Percentiles rank a stretch among this genome's conserved stretches.
These are phyloP conservation scores for Probosciger aterrimus DNA, from an alignment of 2,113 vertebrate genomes.

Conservation along the genomic window DNA sequence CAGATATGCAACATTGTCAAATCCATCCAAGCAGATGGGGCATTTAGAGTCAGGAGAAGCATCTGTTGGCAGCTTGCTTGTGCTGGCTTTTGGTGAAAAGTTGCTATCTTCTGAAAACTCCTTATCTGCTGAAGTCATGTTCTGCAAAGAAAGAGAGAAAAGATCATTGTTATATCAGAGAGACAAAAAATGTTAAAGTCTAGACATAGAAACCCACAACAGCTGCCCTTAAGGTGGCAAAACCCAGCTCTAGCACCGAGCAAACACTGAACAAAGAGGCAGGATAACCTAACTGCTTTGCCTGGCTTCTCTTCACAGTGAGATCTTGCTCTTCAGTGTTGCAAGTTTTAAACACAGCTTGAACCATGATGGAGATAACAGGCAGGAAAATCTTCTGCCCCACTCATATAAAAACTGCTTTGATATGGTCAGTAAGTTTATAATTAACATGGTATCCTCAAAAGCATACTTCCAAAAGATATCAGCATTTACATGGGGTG, in stretches of 20 bases:
- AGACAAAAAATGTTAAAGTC: neutral
- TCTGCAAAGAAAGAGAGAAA: constrained; percentile 71
- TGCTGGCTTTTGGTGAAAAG: constrained; percentile 69
- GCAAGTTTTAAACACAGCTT: neutral
- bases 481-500: neutral
- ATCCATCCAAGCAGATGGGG: constrained; percentile 94
- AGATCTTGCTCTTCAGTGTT: neutral
- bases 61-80: constrained; percentile 78
- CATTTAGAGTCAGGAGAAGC: constrained; percentile 95
- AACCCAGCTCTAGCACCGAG: neutral
- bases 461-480: neutral
- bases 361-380: neutral
- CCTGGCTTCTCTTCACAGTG: neutral
- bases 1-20: constrained; percentile 89
- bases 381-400: neutral
- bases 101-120: constrained; percentile 76
- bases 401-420: neutral
- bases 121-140: constrained; percentile 78
- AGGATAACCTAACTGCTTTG: neutral
- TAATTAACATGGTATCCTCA: neutral
- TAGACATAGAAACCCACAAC: neutral
- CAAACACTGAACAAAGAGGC: neutral
- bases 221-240: neutral
- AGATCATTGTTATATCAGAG: neutral
- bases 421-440: neutral